These are phyloP conservation scores for Griposia aprilina DNA, from an alignment of 2,888 invertebrate species.

Conservation along the genomic window DNA sequence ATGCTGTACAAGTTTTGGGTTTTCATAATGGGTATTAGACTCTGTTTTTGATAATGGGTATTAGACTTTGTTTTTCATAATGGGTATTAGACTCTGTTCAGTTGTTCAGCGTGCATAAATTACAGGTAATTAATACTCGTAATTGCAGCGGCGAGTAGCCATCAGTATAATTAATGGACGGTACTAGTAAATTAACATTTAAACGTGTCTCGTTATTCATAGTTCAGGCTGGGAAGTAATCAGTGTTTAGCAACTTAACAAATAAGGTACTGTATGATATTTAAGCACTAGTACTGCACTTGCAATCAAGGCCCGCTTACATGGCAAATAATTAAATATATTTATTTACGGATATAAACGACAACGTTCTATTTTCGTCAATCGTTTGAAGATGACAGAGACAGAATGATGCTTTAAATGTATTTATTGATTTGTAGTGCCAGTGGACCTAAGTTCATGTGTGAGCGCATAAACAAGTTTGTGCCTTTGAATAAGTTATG, in stretches of 20 bases:
- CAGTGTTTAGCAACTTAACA: not conserved
- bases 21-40: not conserved
- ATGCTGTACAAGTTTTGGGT: slow-evolving; percentile 8
- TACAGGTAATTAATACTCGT: not conserved
- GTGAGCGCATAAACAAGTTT: not conserved
- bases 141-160: not conserved
- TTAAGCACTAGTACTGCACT: not conserved
- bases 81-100: not conserved
- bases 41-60: not conserved
- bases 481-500: not conserved
- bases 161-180: not conserved
- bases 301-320: not conserved
- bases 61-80: not conserved
- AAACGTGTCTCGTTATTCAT: too few species aligned
- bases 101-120: not conserved
- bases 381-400: not conserved
- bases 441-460: not conserved
- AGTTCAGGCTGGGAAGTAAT: not conserved
- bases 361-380: not conserved
- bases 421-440: not conserved
- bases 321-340: not conserved
- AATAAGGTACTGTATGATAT: not conserved
- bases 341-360: not conserved
- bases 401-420: not conserved
- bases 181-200: not conserved